A percentile compares a stretch with the other conserved stretches of the same genome.
These are phyloP conservation scores for Lutjanus argentimaculatus DNA, from an alignment of 2,797 vertebrate species.

Conservation along the genomic window DNA sequence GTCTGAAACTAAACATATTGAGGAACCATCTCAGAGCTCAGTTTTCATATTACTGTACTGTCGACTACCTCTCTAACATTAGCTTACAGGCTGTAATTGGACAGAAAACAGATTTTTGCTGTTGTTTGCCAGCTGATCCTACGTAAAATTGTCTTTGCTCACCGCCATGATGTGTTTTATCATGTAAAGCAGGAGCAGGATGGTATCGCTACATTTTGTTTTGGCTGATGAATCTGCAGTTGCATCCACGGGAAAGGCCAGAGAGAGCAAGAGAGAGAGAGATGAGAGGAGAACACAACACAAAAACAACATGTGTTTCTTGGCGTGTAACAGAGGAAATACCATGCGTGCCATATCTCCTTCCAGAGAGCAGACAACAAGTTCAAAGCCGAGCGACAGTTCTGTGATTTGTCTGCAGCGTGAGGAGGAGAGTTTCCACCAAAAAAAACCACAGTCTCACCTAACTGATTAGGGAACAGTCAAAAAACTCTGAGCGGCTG, in stretches of 20 bases:
- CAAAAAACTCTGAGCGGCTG: not conserved
- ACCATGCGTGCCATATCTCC: not conserved
- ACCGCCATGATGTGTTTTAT: not conserved
- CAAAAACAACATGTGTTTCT: not conserved
- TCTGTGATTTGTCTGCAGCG: not conserved
- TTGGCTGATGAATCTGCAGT: not conserved
- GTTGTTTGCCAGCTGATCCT: not conserved
- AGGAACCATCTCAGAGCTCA: slow-evolving; percentile 37
- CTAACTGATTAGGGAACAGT: slow-evolving; percentile 9
- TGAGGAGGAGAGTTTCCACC: slow-evolving; percentile 35
- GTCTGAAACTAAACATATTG: slow-evolving; percentile 4
- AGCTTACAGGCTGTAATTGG: not conserved
- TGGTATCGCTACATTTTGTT: not conserved
- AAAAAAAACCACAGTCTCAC: slow-evolving; percentile 37
- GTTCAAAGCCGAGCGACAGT: not conserved
- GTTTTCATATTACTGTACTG: slow-evolving; percentile 28
- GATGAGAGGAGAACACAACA: not conserved
- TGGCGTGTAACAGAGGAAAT: slow-evolving; percentile 7
- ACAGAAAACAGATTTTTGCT: not conserved
- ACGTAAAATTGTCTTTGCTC: not conserved
- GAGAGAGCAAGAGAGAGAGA: not conserved
- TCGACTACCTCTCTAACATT: not conserved
- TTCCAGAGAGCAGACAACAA: not conserved
- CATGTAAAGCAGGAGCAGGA: not conserved
- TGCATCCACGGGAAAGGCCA: not conserved